Conservation (phyloP, 2,113 vertebrate genomes). For the Hemibagrus wyckioides region DNA sequence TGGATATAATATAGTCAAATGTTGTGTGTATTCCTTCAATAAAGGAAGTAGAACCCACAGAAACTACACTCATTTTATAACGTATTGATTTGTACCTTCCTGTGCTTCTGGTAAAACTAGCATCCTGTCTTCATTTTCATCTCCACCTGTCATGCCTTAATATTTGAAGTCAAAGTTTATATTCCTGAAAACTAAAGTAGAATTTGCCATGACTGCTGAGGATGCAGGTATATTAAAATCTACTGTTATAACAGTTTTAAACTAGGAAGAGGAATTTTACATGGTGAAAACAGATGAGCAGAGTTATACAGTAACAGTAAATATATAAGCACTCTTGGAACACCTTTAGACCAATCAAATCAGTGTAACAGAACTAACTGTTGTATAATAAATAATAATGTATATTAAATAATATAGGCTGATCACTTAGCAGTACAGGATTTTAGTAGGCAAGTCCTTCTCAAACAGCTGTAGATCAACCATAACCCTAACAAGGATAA, state of each 20-base stretch:
- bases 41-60: background rate
- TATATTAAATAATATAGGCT: background rate
- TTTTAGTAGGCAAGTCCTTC: background rate
- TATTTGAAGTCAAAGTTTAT: background rate
- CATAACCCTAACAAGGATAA: background rate
- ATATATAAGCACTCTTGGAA: background rate
- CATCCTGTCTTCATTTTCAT: background rate
- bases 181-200: background rate
- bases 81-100: background rate
- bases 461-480: background rate
- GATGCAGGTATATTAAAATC: background rate
- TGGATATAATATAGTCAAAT: background rate
- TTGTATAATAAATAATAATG: background rate
- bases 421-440: background rate
- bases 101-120: background rate
- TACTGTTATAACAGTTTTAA: background rate
- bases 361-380: background rate
- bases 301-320: background rate
- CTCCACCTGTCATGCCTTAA: background rate
- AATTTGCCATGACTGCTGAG: background rate
- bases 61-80: background rate
- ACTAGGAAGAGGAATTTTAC: background rate
- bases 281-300: background rate
- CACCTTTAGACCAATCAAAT: background rate
- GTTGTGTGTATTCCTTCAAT: background rate